Percentiles rank a stretch among this genome's conserved stretches.
phyloP scores from a whole-genome alignment of 2,113 vertebrate species.

The Cyprinodon variegatus region DNA sequence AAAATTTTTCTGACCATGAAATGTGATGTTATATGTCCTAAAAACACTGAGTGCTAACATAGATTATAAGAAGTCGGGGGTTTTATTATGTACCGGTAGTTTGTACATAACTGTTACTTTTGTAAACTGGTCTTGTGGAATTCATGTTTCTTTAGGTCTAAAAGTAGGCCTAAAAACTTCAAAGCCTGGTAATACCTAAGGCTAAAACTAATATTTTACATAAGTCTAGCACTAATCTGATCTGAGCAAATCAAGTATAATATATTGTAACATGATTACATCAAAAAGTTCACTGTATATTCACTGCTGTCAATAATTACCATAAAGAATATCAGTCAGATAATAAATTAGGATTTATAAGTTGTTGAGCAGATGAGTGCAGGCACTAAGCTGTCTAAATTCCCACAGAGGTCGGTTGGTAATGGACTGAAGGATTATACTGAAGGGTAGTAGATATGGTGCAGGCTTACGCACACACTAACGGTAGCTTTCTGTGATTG shows the following conservation, averaged over 20 bases:
- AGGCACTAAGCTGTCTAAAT: constrained; percentile 30
- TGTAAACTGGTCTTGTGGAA: no score
- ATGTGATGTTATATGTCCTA: not conserved
- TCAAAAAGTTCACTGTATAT: not conserved
- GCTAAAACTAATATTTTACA: not conserved
- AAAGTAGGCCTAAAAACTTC: no score
- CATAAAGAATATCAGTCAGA: constrained; percentile 11
- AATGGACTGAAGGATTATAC: constrained; percentile 66
- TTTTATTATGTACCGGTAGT: no score
- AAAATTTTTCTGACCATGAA: not conserved
- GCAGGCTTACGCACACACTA: constrained; percentile 40
- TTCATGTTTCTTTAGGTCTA: no score
- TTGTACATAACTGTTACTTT: no score
- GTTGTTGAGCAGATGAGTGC: constrained; percentile 32
- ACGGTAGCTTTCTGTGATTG: constrained; percentile 54
- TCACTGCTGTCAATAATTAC: not conserved
- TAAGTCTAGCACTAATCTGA: not conserved
- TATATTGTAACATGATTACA: not conserved
- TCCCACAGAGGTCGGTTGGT: constrained; percentile 61
- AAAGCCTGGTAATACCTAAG: not conserved
- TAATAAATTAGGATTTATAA: constrained; percentile 31
- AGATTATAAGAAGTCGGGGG: no score
- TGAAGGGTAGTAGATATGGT: constrained; percentile 47
- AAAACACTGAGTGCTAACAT: no score
- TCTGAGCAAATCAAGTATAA: not conserved